Conservation (phyloP, 2,113 vertebrate species). For the Accipiter cooperii region DNA sequence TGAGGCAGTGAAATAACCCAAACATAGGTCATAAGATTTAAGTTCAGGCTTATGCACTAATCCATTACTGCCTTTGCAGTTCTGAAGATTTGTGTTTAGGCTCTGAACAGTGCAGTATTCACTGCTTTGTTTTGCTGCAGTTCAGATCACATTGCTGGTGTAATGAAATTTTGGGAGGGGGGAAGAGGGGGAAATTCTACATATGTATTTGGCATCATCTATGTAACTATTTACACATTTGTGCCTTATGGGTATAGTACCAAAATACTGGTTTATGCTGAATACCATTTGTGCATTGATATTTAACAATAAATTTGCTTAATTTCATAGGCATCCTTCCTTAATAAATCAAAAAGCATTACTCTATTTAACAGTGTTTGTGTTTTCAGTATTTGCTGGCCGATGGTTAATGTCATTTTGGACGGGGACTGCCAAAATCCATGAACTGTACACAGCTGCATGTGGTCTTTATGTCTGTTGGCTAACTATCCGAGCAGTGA, state of each 20-base stretch:
- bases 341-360: neutral
- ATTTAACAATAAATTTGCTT: neutral
- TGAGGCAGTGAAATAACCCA: neutral
- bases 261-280: neutral
- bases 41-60: neutral
- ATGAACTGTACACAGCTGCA: conserved; percentile 95
- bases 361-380: conserved; percentile 40
- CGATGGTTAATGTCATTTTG: conserved; percentile 99
- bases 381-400: conserved; percentile 88
- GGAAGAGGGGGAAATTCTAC: neutral
- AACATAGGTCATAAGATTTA: neutral
- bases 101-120: neutral
- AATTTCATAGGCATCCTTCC: neutral
- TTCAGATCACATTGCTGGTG: neutral
- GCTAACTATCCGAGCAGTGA: conserved; percentile 91
- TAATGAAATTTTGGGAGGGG: neutral
- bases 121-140: neutral
- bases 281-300: neutral
- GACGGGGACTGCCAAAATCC: conserved; percentile 96
- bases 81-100: neutral
- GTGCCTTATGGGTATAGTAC: neutral
- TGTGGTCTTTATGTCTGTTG: conserved; percentile 98
- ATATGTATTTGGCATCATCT: neutral
- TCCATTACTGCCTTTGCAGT: neutral
- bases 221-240: neutral